Base-by-base conservation (phyloP, 2,888 invertebrate genomes). In the Temnothorax rugatulus region DNA sequence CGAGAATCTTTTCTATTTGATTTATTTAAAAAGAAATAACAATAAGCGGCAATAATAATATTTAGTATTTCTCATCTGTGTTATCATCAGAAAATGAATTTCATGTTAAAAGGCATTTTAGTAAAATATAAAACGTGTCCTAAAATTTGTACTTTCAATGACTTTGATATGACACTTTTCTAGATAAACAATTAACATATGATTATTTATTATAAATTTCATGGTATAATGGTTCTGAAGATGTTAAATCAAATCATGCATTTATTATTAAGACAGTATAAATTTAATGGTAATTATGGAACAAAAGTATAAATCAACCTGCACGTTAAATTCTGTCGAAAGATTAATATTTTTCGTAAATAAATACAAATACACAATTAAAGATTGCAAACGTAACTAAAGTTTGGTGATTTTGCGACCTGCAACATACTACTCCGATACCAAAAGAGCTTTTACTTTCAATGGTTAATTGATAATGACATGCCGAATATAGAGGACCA, bases 401-500 rank as follows among this genome's bases (percentile, higher is more conserved):
- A 41, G 34, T 34, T 25, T 54, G 63, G 13, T 44, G 50, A 57
- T 59, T 44, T 63, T 68, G 61, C 25, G 61, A 82, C 38, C 54
- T 61, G 84, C 50, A 81, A 50, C 83, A 52, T 71, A 76, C 47
- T 59, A 34, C 52, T 54, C 34, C 64, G 50, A 54, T 66, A 41
- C 82, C 29, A 90, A 84, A 84, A 84, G 59, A 86, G 83, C 91
- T 90, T 91, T 92, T 92, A 92, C 92, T 92, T 91, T 92, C 90
- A 86, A 87, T 87, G 89, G 89, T 91, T 92, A 92, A 93, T 92
- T 90, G 91, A 88, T 88, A 91, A 91, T 91, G 91, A 89, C 90
- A 82, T 83, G 85, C 86, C 86, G 85, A 92, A 89, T 81, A 85
- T 87, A 89, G 86, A 81, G 76, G 87, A 88, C 71, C 84, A 90